Conservation (phyloP, 2,797 vertebrate genomes). For the Gallinago solitaria region DNA sequence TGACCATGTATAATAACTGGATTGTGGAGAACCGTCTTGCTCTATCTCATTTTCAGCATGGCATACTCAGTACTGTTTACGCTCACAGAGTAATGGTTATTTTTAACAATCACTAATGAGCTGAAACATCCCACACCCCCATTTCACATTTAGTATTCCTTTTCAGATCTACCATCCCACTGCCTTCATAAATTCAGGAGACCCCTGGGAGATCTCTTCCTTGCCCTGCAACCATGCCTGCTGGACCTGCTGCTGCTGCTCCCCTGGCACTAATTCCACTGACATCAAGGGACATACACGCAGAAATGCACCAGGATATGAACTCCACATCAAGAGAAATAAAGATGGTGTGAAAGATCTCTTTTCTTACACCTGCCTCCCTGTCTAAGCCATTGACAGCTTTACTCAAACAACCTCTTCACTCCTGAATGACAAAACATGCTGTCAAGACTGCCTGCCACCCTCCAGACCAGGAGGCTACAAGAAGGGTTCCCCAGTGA, state of each 20-base stretch:
- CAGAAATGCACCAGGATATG: not conserved
- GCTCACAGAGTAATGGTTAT: not conserved
- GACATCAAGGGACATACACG: not conserved
- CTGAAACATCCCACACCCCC: not conserved
- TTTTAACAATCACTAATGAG: constrained; percentile 32
- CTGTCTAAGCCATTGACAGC: not conserved
- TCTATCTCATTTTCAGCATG: not conserved
- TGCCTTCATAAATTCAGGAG: not conserved
- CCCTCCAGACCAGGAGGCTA: not conserved
- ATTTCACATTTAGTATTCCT: constrained; percentile 10
- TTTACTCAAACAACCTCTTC: not conserved
- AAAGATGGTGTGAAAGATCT: not conserved
- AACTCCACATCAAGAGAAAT: not conserved
- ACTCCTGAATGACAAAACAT: not conserved
- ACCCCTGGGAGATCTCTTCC: not conserved
- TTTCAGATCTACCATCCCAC: not conserved
- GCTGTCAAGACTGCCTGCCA: not conserved
- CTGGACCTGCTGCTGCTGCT: not conserved
- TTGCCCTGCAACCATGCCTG: not conserved
- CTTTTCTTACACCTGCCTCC: not conserved
- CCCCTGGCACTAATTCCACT: not conserved
- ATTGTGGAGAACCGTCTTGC: not conserved
- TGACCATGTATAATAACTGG: not conserved
- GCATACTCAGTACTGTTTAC: not conserved
- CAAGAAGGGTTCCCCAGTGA: not conserved